Percentiles rank a stretch among this genome's conserved stretches.
phyloP scores from a whole-genome alignment of 2,113 vertebrate genomes.

The Scopus umbretta region DNA sequence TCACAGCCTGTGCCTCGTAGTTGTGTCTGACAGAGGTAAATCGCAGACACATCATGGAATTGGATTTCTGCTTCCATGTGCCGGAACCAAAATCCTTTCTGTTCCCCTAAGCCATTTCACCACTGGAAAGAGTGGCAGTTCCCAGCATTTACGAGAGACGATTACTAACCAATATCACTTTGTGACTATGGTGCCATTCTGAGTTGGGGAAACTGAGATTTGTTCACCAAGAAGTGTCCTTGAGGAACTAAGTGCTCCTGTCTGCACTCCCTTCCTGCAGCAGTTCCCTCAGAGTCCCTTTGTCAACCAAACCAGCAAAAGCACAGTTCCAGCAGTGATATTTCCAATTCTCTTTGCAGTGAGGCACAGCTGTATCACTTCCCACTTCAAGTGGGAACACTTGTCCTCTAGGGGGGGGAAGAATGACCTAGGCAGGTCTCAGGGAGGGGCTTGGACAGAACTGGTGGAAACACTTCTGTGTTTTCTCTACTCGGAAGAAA shows the following conservation, averaged over 20 bases:
- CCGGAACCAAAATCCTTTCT: not conserved
- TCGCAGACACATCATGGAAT: not conserved
- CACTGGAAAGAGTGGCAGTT: not conserved
- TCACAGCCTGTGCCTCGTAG: not conserved
- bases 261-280: not conserved
- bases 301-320: not conserved
- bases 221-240: not conserved
- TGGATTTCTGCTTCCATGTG: not conserved
- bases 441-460: not conserved
- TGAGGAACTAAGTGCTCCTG: not conserved
- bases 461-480: not conserved
- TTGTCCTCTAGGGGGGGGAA: not conserved
- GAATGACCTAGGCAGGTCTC: not conserved
- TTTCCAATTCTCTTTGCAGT: not conserved
- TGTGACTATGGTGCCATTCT: not conserved
- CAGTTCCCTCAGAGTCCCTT: not conserved
- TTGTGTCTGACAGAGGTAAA: not conserved
- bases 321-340: not conserved
- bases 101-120: not conserved
- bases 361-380: not conserved
- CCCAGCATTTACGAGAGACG: not conserved
- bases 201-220: not conserved
- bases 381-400: not conserved
- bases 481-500: not conserved
- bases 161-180: not conserved